These are phyloP conservation scores for Apodemia hepburni DNA, from an alignment of 2,888 invertebrate species.

Conservation along the genomic window DNA sequence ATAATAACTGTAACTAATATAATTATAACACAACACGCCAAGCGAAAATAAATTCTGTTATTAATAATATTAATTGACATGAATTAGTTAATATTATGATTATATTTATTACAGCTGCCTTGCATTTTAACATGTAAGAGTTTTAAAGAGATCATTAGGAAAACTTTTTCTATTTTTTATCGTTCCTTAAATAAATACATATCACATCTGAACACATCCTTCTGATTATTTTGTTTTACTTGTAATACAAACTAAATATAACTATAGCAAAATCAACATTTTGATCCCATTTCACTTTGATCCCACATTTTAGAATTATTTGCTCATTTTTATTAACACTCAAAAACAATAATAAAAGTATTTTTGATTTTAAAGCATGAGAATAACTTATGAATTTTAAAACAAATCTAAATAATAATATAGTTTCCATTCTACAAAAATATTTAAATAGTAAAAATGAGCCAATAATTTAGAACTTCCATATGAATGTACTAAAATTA, in stretches of 20 bases:
- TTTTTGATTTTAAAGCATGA: too few relatives aligned
- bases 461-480: conserved; percentile 1
- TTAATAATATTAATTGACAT: conserved; percentile 6
- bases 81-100: conserved; percentile 7
- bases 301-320: conserved; percentile 27
- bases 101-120: conserved; percentile 21
- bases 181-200: conserved; percentile 71
- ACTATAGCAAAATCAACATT: conserved; percentile 34
- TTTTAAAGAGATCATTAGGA: conserved; percentile 78
- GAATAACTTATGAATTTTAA: too few relatives aligned
- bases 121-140: conserved; percentile 63
- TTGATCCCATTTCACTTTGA: conserved; percentile 50
- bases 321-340: conserved; percentile 17
- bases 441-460: neutral
- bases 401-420: too few relatives aligned
- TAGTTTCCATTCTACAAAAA: neutral
- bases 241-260: conserved; percentile 40
- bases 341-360: conserved; percentile 8
- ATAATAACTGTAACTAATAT: conserved; percentile 20
- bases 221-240: conserved; percentile 55
- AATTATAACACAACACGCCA: conserved; percentile 1
- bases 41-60: conserved; percentile 4
- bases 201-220: conserved; percentile 79
- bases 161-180: conserved; percentile 61
- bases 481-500: conserved; percentile 19